Conservation (phyloP, 2,888 invertebrate species). For the Tricholauxania praeusta region DNA sequence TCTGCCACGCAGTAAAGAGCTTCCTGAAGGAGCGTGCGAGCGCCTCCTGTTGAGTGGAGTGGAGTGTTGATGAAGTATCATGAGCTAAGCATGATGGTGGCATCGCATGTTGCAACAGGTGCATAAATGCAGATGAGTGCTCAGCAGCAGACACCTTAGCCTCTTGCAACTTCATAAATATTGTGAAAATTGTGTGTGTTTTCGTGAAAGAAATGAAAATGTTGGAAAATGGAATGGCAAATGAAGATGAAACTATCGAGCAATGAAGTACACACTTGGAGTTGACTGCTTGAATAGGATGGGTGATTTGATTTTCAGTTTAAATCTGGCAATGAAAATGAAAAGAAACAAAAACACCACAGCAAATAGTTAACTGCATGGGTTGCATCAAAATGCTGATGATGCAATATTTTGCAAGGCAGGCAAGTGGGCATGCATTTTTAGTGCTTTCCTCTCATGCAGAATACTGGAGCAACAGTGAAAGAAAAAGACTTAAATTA, state of each 20-base stretch:
- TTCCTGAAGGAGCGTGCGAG: conserved; percentile 17
- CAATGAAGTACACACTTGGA: not conserved
- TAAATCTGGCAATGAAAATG: not conserved
- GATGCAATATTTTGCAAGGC: not conserved
- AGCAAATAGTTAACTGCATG: not conserved
- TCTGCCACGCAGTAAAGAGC: conserved; percentile 27
- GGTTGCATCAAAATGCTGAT: not conserved
- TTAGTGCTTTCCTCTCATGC: no score
- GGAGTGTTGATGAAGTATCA: not conserved
- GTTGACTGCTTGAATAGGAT: not conserved
- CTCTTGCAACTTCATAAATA: conserved; percentile 29
- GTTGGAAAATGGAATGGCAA: not conserved
- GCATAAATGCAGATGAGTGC: conserved; percentile 27
- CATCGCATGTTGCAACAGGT: conserved; percentile 48
- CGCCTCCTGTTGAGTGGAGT: conserved; percentile 21
- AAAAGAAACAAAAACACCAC: not conserved
- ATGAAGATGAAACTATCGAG: conserved; percentile 1
- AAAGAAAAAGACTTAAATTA: no score
- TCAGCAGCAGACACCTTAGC: conserved; percentile 14
- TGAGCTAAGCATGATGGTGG: conserved; percentile 44
- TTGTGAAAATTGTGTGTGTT: conserved; percentile 23
- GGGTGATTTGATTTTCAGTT: conserved; percentile 9
- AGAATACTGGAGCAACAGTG: no score
- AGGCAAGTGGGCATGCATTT: no score
- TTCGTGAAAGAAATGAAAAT: conserved; percentile 20